phyloP scores from a whole-genome alignment of 2,113 vertebrate species.

The Acinonyx jubatus region DNA sequence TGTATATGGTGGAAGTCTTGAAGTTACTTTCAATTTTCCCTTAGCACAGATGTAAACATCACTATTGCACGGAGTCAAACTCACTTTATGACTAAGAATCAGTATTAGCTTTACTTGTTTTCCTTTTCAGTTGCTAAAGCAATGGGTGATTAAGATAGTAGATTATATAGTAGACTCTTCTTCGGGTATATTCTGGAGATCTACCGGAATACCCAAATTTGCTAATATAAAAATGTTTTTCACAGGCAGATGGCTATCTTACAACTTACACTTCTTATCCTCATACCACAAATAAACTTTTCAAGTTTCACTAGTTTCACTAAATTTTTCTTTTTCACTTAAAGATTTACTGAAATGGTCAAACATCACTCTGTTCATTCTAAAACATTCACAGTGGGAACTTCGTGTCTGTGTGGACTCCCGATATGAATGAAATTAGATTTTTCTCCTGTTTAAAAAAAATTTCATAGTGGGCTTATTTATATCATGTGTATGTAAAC shows the following conservation, averaged over 20 bases:
- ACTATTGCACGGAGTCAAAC: background rate
- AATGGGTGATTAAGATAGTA: background rate
- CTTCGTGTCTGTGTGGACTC: background rate
- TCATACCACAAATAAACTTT: background rate
- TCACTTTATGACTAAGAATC: background rate
- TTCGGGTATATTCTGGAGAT: background rate
- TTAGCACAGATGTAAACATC: background rate
- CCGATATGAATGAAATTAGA: background rate
- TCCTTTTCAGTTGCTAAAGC: background rate
- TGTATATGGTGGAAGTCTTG: background rate
- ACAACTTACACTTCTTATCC: background rate
- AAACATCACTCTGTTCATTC: background rate
- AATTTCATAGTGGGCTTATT: background rate
- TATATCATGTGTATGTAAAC: background rate
- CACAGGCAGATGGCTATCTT: background rate
- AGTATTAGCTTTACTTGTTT: background rate
- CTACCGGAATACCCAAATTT: background rate
- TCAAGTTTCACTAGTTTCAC: background rate
- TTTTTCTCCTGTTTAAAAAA: background rate
- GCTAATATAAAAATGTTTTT: background rate
- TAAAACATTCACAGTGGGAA: background rate
- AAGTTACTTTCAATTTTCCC: background rate
- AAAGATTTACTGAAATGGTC: background rate
- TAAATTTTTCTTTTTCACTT: background rate
- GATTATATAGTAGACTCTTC: background rate